phyloP scores from a whole-genome alignment of 2,888 invertebrate species.

The Zootermopsis nevadensis region DNA sequence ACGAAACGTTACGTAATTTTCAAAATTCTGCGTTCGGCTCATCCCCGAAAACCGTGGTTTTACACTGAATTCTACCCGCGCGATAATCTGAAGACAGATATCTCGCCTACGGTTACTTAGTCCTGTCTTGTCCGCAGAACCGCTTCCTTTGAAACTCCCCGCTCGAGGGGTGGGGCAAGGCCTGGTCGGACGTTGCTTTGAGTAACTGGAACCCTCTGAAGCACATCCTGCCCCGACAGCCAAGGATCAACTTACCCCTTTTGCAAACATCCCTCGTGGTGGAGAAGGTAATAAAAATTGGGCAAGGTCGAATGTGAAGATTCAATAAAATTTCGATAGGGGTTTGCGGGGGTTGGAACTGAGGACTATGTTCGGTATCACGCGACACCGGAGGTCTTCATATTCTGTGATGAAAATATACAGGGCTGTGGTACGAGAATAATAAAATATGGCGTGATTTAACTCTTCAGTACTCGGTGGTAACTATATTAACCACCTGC shows the following conservation, averaged over 20 bases:
- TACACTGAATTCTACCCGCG: no score
- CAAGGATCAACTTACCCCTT: conserved; percentile 6
- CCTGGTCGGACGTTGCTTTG: not conserved
- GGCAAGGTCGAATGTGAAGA: not conserved
- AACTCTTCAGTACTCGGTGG: no score
- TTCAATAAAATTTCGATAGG: not conserved
- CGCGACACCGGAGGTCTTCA: not conserved
- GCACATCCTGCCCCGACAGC: not conserved
- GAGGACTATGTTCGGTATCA: not conserved
- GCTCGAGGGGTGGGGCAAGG: not conserved
- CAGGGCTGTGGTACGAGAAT: no score
- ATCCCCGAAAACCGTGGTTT: no score
- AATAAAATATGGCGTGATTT: no score
- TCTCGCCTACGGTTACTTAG: no score
- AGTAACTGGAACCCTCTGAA: not conserved
- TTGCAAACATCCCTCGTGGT: not conserved
- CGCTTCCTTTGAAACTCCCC: not conserved
- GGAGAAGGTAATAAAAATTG: conserved; percentile 3
- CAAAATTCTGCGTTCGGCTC: no score
- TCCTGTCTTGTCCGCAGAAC: no score
- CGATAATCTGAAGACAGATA: no score
- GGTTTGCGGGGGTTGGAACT: not conserved
- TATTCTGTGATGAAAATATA: no score
- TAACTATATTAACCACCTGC: no score
- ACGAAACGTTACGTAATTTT: no score